These are phyloP conservation scores for Oxyteleia sp. DNA, from an alignment of 2,888 invertebrate species.

Conservation along the genomic window DNA sequence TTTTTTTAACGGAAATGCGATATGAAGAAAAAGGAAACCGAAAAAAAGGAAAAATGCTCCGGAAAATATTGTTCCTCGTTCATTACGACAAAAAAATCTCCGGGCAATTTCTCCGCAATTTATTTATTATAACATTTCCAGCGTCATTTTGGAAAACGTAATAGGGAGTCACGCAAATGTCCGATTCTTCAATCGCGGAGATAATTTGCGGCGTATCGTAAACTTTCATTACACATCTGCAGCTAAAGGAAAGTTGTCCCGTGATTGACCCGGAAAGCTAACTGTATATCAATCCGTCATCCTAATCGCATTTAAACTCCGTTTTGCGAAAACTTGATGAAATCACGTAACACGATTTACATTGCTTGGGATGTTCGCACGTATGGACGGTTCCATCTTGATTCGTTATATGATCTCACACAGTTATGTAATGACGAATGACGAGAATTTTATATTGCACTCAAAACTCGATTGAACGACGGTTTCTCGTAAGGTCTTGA, in stretches of 20 bases:
- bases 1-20: slow-evolving; percentile 29
- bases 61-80: slow-evolving; percentile 24
- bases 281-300: slow-evolving; percentile 45
- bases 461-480: slow-evolving; percentile 19
- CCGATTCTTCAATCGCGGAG: slow-evolving; percentile 23
- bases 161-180: slow-evolving; percentile 43
- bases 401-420: slow-evolving; percentile 22
- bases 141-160: slow-evolving; percentile 39
- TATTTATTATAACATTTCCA: slow-evolving; percentile 39
- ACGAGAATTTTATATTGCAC: slow-evolving; percentile 31
- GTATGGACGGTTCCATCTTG: neutral
- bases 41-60: neutral
- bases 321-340: slow-evolving; percentile 24
- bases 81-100: slow-evolving; percentile 19
- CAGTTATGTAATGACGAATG: slow-evolving; percentile 27
- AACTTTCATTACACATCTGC: slow-evolving; percentile 39
- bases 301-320: slow-evolving; percentile 38
- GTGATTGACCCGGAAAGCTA: slow-evolving; percentile 46
- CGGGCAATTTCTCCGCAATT: slow-evolving; percentile 42
- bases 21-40: too few species aligned
- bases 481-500: slow-evolving; percentile 24
- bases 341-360: slow-evolving; percentile 43
- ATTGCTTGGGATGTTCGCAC: slow-evolving; percentile 19
- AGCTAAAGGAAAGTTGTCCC: slow-evolving; percentile 32
- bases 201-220: slow-evolving; percentile 14